Conservation (phyloP, 2,888 invertebrate species). For the Conus canariensis region DNA sequence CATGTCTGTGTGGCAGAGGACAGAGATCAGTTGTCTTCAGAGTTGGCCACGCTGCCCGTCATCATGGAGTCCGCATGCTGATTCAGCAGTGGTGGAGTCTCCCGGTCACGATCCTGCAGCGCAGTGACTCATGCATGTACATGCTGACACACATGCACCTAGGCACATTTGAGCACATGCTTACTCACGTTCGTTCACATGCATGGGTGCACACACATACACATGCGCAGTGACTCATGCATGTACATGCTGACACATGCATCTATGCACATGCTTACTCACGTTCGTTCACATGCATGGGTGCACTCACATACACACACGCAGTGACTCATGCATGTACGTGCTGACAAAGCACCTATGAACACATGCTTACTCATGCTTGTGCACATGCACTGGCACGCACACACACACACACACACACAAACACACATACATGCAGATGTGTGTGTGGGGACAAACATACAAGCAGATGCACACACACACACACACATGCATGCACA, state of each 20-base stretch:
- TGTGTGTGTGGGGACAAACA: neutral
- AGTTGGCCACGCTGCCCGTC: conserved; percentile 2
- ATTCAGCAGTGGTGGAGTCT: conserved; percentile 6
- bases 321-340: too few relatives aligned
- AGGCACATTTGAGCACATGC: neutral
- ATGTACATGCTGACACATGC: too few relatives aligned
- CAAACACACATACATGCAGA: conserved; percentile 3
- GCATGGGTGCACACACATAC: neutral
- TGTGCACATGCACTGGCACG: neutral
- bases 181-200: neutral
- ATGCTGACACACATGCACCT: neutral
- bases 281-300: too few relatives aligned
- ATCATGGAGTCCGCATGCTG: neutral
- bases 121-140: neutral
- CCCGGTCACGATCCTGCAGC: conserved; percentile 17
- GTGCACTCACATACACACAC: neutral
- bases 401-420: conserved; percentile 29
- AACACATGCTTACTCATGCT: neutral
- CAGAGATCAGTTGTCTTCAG: conserved; percentile 15
- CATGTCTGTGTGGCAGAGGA: neutral
- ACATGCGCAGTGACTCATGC: too few relatives aligned
- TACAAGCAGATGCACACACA: neutral
- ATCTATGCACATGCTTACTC: too few relatives aligned
- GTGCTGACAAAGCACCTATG: too few relatives aligned
- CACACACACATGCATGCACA: neutral